Conservation (phyloP, 2,797 vertebrate genomes). For the Gymnoscopelus braueri region DNA sequence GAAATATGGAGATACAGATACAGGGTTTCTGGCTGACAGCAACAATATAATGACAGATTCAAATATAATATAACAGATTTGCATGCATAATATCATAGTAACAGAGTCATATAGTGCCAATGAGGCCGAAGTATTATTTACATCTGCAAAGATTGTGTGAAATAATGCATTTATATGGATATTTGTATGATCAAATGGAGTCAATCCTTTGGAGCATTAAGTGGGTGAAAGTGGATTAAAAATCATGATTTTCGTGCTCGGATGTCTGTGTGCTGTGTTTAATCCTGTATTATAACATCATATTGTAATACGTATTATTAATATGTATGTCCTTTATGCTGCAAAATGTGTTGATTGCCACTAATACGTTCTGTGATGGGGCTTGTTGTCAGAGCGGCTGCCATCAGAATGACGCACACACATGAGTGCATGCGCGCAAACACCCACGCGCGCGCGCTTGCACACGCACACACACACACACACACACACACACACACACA, state of each 20-base stretch:
- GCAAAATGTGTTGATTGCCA: conserved; percentile 80
- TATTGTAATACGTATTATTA: too few relatives aligned
- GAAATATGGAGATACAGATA: too few relatives aligned
- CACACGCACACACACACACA: too few relatives aligned
- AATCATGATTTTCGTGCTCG: conserved; percentile 74
- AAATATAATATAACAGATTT: too few relatives aligned
- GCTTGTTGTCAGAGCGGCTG: conserved; percentile 62
- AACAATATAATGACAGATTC: too few relatives aligned
- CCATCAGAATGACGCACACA: conserved; percentile 56
- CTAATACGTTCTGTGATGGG: conserved; percentile 71
- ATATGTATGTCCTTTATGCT: conserved; percentile 12
- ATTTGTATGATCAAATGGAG: conserved; percentile 60
- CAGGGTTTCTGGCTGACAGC: too few relatives aligned
- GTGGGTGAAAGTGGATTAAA: conserved; percentile 77
- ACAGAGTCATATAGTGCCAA: too few relatives aligned
- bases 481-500: too few relatives aligned
- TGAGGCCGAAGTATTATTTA: too few relatives aligned
- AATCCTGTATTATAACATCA: conserved; percentile 75
- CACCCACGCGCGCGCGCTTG: too few relatives aligned
- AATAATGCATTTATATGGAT: conserved; percentile 27
- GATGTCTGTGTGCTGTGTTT: conserved; percentile 66
- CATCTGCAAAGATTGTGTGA: background rate
- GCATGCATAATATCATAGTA: too few relatives aligned
- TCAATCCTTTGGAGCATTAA: conserved; percentile 54
- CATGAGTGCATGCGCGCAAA: too few relatives aligned